Evolutionary conservation across 2,888 invertebrate species (phyloP).

Genomic region (Hirtodrosophila duncani): DNA sequence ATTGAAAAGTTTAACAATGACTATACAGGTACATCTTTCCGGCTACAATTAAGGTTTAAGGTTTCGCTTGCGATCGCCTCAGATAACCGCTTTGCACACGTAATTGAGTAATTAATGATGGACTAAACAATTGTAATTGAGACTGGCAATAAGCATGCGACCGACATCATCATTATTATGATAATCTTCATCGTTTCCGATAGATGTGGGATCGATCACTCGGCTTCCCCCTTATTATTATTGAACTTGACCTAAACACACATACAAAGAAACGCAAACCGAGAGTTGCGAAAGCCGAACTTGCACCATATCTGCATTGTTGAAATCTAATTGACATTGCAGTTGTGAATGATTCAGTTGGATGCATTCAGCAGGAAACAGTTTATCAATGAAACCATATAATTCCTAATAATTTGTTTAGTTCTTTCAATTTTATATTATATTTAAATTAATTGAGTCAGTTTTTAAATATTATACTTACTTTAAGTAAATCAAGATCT

Average conservation of each 20-base stretch:
- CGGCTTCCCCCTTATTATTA: constrained; percentile 12
- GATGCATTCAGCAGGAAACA: too few species aligned
- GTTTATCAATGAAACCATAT: too few species aligned
- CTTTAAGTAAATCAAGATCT: too few species aligned
- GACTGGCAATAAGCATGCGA: constrained; percentile 7
- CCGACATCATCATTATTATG: neutral
- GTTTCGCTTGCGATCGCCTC: constrained; percentile 9
- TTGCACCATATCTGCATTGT: too few species aligned
- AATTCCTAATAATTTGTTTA: too few species aligned
- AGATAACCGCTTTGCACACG: constrained; percentile 17
- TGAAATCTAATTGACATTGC: neutral
- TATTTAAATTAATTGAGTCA: too few species aligned
- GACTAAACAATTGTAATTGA: constrained; percentile 37
- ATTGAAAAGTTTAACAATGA: constrained; percentile 44
- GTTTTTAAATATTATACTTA: too few species aligned
- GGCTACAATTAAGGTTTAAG: too few species aligned
- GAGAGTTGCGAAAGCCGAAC: too few species aligned
- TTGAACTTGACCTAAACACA: constrained; percentile 44
- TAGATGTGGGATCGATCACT: constrained; percentile 7
- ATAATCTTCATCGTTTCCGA: constrained; percentile 28
- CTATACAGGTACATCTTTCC: too few species aligned
- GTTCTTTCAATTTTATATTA: too few species aligned
- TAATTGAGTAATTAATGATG: constrained; percentile 44
- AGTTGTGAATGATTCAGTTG: too few species aligned
- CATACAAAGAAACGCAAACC: neutral